A percentile compares a stretch with the other conserved stretches of the same genome.
These are phyloP conservation scores for Coelinius sp. DNA, from an alignment of 2,888 invertebrate genomes.

Conservation along the genomic window DNA sequence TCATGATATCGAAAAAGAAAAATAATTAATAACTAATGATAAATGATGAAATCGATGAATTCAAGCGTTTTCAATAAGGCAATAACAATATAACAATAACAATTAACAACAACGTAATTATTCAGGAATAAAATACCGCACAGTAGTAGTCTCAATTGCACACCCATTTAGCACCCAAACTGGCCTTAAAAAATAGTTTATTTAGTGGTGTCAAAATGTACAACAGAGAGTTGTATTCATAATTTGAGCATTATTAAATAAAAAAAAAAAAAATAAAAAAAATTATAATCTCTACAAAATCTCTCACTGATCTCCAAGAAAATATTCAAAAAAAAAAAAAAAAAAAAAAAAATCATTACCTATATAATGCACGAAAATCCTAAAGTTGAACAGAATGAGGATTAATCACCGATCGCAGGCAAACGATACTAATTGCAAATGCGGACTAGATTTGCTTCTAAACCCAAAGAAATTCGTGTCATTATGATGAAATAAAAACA, in stretches of 20 bases:
- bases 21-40: conserved; percentile 17
- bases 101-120: conserved; percentile 19
- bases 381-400: background rate
- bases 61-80: conserved; percentile 8
- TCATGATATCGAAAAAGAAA: background rate
- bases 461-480: conserved; percentile 14
- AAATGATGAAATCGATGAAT: conserved; percentile 20
- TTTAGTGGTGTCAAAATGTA: background rate
- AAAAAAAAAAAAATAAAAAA: background rate
- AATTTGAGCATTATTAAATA: conserved; percentile 9
- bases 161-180: conserved; percentile 18
- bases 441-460: conserved; percentile 51
- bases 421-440: conserved; percentile 35
- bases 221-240: background rate
- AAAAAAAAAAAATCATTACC: background rate
- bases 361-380: background rate
- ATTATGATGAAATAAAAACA: background rate
- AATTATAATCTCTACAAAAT: background rate
- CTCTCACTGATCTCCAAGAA: background rate
- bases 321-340: background rate
- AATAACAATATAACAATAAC: conserved; percentile 24
- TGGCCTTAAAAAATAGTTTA: conserved; percentile 20
- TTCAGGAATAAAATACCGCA: background rate
- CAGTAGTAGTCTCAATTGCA: conserved; percentile 22
- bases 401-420: conserved; percentile 36